Conservation (phyloP, 2,797 vertebrate species). For the Podargus strigoides region DNA sequence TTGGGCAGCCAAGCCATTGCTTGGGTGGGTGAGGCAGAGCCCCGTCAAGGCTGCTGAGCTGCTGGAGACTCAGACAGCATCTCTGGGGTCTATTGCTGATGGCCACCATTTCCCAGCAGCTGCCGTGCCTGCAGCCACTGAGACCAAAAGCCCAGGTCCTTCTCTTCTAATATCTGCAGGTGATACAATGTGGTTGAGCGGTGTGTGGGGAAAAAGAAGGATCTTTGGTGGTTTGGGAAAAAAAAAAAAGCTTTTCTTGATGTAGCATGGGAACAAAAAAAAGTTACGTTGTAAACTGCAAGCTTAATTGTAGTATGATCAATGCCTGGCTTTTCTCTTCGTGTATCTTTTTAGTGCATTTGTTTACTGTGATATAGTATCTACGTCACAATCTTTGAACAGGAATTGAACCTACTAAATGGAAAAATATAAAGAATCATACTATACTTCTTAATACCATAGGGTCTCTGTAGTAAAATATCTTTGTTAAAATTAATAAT, state of each 20-base stretch:
- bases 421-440: neutral
- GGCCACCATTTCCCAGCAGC: neutral
- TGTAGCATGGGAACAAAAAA: neutral
- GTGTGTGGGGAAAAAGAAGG: neutral
- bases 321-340: neutral
- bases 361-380: neutral
- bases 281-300: neutral
- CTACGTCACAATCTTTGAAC: neutral
- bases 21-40: neutral
- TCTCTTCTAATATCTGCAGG: accelerated
- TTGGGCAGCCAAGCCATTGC: neutral
- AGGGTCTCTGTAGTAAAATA: neutral
- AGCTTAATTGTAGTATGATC: neutral
- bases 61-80: neutral
- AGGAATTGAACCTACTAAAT: neutral
- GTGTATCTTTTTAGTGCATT: neutral
- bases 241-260: neutral
- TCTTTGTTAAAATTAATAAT: neutral
- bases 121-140: neutral
- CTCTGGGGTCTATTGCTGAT: accelerated
- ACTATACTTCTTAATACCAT: neutral
- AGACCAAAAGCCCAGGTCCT: accelerated
- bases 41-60: neutral
- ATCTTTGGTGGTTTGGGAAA: too few species aligned
- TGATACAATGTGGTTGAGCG: accelerated